Evolutionary conservation across 2,888 invertebrate genomes (phyloP).

Genomic region (Aromia moschata): DNA sequence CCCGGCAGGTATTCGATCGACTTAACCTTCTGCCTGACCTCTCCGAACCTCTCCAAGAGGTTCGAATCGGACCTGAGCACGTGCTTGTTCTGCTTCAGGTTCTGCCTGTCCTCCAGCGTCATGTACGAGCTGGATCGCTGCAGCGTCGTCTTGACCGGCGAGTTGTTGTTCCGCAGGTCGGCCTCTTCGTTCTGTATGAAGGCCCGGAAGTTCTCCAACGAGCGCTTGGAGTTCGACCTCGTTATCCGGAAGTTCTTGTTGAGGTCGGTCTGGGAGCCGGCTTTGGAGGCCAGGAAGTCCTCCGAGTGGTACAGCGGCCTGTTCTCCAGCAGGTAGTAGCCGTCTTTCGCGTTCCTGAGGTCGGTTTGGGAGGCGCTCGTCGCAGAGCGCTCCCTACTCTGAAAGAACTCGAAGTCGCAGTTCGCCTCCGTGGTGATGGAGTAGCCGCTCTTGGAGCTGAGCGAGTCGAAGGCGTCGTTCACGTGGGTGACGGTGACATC

Average conservation of each 20-base stretch:
- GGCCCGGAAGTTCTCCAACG: slow-evolving; percentile 58
- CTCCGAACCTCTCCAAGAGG: slow-evolving; percentile 39
- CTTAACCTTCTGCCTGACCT: slow-evolving; percentile 50
- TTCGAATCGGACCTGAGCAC: slow-evolving; percentile 44
- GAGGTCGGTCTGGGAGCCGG: slow-evolving; percentile 30
- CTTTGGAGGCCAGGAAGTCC: slow-evolving; percentile 19
- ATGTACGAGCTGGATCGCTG: slow-evolving; percentile 58
- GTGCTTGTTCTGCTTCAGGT: slow-evolving; percentile 35
- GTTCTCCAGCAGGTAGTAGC: slow-evolving; percentile 30
- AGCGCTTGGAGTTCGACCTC: slow-evolving; percentile 56
- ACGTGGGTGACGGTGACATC: slow-evolving; percentile 56
- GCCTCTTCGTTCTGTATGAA: slow-evolving; percentile 50
- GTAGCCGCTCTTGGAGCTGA: slow-evolving; percentile 63
- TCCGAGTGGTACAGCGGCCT: slow-evolving; percentile 31
- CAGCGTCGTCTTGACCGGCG: slow-evolving; percentile 38
- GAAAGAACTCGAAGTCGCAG: slow-evolving; percentile 72
- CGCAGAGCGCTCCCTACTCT: slow-evolving; percentile 54
- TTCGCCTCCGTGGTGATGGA: slow-evolving; percentile 73
- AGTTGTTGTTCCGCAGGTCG: slow-evolving; percentile 21
- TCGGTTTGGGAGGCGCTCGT: background rate
- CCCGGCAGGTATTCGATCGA: slow-evolving; percentile 54
- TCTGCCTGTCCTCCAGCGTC: slow-evolving; percentile 52
- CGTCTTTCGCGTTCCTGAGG: slow-evolving; percentile 41
- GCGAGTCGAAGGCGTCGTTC: slow-evolving; percentile 54
- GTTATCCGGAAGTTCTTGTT: slow-evolving; percentile 50